Percentiles rank a stretch among this genome's conserved stretches.
phyloP scores from a whole-genome alignment of 2,888 invertebrate genomes.

The Clivina fossor region DNA sequence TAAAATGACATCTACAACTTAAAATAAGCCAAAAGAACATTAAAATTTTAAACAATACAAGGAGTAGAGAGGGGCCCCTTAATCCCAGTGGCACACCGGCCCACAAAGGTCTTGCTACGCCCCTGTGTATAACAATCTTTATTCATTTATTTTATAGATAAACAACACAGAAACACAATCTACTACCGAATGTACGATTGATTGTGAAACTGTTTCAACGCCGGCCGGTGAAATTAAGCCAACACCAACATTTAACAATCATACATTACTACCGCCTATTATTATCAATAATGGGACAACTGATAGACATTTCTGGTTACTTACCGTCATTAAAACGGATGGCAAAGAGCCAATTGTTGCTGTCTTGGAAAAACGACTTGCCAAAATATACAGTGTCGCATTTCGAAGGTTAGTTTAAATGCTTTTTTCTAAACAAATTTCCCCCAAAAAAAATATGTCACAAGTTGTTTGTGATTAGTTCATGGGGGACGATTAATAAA shows the following conservation, averaged over 20 bases:
- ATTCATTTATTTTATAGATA: too few species aligned
- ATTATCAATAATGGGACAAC: slow-evolving; percentile 47
- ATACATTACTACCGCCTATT: neutral
- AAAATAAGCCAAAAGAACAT: too few species aligned
- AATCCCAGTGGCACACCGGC: too few species aligned
- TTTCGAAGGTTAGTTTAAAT: slow-evolving; percentile 66
- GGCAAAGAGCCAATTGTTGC: slow-evolving; percentile 55
- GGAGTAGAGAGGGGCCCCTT: too few species aligned
- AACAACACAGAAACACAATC: slow-evolving; percentile 40
- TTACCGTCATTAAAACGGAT: slow-evolving; percentile 70
- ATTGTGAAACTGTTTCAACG: slow-evolving; percentile 53
- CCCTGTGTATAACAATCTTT: too few species aligned
- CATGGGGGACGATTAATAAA: too few species aligned
- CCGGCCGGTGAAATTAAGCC: slow-evolving; percentile 57
- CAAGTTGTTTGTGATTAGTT: too few species aligned
- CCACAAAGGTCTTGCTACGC: too few species aligned
- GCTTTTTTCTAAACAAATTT: neutral
- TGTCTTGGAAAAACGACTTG: slow-evolving; percentile 72
- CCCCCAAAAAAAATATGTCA: neutral
- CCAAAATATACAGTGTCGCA: slow-evolving; percentile 76
- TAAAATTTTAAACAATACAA: too few species aligned
- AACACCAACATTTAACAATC: slow-evolving; percentile 47
- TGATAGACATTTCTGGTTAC: slow-evolving; percentile 76
- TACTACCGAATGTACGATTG: slow-evolving; percentile 58
- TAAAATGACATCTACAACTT: too few species aligned